Evolutionary conservation across 2,888 invertebrate genomes (phyloP).

Genomic region (Drosophila kambysellisi): DNA sequence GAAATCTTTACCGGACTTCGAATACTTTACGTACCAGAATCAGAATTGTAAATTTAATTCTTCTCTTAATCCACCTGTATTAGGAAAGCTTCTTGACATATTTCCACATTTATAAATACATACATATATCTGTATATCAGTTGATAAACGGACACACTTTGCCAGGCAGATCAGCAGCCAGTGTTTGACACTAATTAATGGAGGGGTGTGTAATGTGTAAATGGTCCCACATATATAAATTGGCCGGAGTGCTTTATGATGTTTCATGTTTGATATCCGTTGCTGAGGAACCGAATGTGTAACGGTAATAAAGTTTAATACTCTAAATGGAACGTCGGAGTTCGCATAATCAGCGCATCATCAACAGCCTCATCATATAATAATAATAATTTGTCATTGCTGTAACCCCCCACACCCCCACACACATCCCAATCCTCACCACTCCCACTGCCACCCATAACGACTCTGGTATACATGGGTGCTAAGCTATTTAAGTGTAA

Average conservation of each 20-base stretch:
- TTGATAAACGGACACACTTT: not conserved
- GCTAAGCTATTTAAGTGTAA: constrained; percentile 78
- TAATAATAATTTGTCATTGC: constrained; percentile 56
- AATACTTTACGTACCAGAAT: not conserved
- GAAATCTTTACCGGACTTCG: not conserved
- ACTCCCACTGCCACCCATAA: constrained; percentile 5
- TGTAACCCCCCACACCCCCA: constrained; percentile 7
- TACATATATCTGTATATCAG: not conserved
- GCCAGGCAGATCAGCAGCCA: not conserved
- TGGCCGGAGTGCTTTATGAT: constrained; percentile 49
- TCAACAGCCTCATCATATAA: constrained; percentile 70
- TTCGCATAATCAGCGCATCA: constrained; percentile 72
- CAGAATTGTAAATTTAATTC: not conserved
- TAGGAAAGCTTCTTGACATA: not conserved
- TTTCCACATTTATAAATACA: too few species aligned
- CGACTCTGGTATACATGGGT: constrained; percentile 46
- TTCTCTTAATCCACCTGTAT: not conserved
- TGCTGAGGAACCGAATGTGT: constrained; percentile 49
- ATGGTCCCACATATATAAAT: constrained; percentile 6
- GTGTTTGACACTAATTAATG: constrained; percentile 5
- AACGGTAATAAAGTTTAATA: constrained; percentile 76
- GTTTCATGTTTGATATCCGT: constrained; percentile 50
- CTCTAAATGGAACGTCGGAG: constrained; percentile 51
- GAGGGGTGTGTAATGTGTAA: not conserved
- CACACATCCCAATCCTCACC: not conserved